These are phyloP conservation scores for Latrodectus geometricus DNA, from an alignment of 1,140 invertebrate species.

Conservation along the genomic window DNA sequence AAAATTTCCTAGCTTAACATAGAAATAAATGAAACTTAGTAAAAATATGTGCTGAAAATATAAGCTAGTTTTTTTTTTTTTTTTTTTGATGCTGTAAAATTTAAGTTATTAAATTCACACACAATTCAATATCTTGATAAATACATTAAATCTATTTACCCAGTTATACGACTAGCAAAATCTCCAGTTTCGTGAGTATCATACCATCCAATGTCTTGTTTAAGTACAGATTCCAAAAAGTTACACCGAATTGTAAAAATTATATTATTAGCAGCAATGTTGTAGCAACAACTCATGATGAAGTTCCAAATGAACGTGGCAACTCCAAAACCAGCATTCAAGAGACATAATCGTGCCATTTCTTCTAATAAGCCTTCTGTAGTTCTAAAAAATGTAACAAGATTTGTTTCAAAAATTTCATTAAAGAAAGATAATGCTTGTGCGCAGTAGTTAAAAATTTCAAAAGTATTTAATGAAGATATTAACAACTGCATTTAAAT, in stretches of 20 bases:
- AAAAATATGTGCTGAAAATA: too few relatives aligned
- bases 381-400: neutral
- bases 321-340: constrained; percentile 73
- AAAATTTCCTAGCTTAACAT: too few relatives aligned
- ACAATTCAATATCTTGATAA: too few relatives aligned
- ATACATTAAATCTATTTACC: constrained; percentile 72
- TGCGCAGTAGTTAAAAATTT: too few relatives aligned
- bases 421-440: too few relatives aligned
- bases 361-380: constrained; percentile 21
- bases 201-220: constrained; percentile 85
- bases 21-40: too few relatives aligned
- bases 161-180: constrained; percentile 83
- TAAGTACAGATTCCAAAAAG: constrained; percentile 71
- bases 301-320: constrained; percentile 75
- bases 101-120: too few relatives aligned
- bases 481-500: too few relatives aligned
- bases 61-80: too few relatives aligned
- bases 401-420: neutral
- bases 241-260: constrained; percentile 66
- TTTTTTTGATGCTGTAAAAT: too few relatives aligned
- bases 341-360: constrained; percentile 68
- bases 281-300: constrained; percentile 76
- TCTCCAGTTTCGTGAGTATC: constrained; percentile 84
- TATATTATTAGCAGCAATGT: constrained; percentile 77
- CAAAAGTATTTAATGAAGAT: too few relatives aligned